These are phyloP conservation scores for Lophius americanus DNA, from an alignment of 2,797 vertebrate genomes.

Conservation along the genomic window DNA sequence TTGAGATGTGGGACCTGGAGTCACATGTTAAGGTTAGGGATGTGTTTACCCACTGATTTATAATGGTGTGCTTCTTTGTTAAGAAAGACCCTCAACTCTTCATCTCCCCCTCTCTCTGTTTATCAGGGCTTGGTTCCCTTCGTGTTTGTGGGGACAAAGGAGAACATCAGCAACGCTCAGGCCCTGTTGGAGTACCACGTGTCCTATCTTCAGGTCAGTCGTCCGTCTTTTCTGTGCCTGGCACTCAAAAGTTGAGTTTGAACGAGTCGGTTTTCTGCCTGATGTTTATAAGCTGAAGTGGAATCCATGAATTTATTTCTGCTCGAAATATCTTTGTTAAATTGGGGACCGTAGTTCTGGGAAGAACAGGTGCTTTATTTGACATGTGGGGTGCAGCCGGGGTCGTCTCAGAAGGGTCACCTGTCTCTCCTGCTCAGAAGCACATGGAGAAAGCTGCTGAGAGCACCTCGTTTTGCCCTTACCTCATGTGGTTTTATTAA, in stretches of 20 bases:
- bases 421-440: slow-evolving; percentile 44
- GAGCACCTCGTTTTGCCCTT: slow-evolving; percentile 75
- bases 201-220: slow-evolving; percentile 90
- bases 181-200: slow-evolving; percentile 93
- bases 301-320: slow-evolving; percentile 1
- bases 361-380: slow-evolving; percentile 8
- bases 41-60: too few relatives aligned
- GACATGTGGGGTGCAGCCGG: slow-evolving; percentile 11
- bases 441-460: slow-evolving; percentile 77
- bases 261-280: not conserved
- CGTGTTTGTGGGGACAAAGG: slow-evolving; percentile 93
- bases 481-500: slow-evolving; percentile 80
- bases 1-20: too few relatives aligned
- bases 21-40: too few relatives aligned
- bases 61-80: not conserved
- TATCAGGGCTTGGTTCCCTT: slow-evolving; percentile 92
- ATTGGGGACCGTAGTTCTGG: slow-evolving; percentile 1
- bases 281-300: not conserved
- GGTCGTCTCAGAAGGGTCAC: slow-evolving; percentile 57
- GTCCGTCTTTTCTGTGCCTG: not conserved
- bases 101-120: slow-evolving; percentile 14
- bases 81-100: not conserved
- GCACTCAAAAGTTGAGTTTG: slow-evolving; percentile 34
- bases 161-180: slow-evolving; percentile 94
- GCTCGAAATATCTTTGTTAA: slow-evolving; percentile 1